These are phyloP conservation scores for Pogonognathellus flavescens DNA, from an alignment of 1,140 invertebrate species.

Conservation along the genomic window DNA sequence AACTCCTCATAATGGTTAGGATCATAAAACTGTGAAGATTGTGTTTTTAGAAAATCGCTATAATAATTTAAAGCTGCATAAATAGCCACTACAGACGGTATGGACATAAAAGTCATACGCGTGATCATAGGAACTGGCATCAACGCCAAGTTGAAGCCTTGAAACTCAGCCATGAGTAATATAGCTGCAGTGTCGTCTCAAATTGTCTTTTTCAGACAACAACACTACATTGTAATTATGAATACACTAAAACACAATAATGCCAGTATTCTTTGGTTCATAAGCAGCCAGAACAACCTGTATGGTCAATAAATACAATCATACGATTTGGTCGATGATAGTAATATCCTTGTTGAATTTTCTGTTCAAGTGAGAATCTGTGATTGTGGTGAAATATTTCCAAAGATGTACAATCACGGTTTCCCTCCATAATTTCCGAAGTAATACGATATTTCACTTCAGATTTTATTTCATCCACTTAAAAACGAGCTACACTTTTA, in stretches of 20 bases:
- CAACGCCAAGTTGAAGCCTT: slow-evolving; percentile 49
- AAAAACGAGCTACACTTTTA: too few species aligned
- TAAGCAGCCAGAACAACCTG: not conserved
- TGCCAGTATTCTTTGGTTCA: not conserved
- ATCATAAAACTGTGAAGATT: slow-evolving; percentile 56
- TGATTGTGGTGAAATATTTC: not conserved
- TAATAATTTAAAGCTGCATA: slow-evolving; percentile 60
- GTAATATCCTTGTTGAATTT: not conserved
- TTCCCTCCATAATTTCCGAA: slow-evolving; percentile 34
- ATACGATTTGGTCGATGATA: slow-evolving; percentile 28
- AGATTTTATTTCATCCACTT: not conserved
- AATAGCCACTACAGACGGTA: slow-evolving; percentile 55
- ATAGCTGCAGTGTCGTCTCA: slow-evolving; percentile 24
- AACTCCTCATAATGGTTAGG: slow-evolving; percentile 56
- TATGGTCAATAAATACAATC: slow-evolving; percentile 13
- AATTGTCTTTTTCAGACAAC: slow-evolving; percentile 24
- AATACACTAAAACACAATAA: not conserved
- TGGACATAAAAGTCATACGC: slow-evolving; percentile 55
- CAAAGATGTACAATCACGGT: not conserved
- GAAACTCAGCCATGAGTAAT: slow-evolving; percentile 15
- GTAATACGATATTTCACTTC: not conserved
- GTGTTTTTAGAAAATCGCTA: slow-evolving; percentile 54
- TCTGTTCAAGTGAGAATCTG: not conserved
- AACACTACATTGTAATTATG: slow-evolving; percentile 7
- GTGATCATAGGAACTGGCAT: slow-evolving; percentile 55